Conservation (phyloP, 1,140 invertebrate genomes). For the Plectrocnemia conspersa region DNA sequence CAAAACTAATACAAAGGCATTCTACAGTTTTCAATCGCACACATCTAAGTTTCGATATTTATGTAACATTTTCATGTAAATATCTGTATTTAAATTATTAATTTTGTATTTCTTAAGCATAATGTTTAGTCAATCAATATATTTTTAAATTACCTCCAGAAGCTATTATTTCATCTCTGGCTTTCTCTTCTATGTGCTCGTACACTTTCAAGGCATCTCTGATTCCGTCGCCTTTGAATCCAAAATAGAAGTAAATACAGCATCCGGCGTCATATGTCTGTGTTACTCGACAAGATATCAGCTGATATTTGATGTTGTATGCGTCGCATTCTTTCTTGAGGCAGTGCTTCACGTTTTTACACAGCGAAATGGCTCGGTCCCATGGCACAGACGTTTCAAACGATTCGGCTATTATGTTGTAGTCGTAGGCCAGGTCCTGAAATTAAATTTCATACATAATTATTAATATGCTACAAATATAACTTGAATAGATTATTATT, state of each 20-base stretch:
- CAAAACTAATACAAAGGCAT: no score
- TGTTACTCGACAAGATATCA: constrained; percentile 82
- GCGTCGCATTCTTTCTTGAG: constrained; percentile 69
- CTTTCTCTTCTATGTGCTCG: constrained; percentile 76
- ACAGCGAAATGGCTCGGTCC: constrained; percentile 81
- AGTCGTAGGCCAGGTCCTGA: constrained; percentile 88
- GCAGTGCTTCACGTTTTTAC: constrained; percentile 83
- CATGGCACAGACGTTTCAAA: constrained; percentile 98
- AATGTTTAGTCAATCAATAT: no score
- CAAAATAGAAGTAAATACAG: constrained; percentile 98
- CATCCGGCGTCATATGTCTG: constrained; percentile 97
- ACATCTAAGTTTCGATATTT: no score
- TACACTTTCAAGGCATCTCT: constrained; percentile 76
- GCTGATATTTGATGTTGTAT: constrained; percentile 56
- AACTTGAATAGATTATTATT: no score
- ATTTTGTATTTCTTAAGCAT: no score
- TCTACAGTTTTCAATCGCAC: no score
- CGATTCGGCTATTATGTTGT: constrained; percentile 86
- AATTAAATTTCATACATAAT: constrained; percentile 31
- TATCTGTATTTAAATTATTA: no score
- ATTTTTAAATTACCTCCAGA: constrained; percentile 59
- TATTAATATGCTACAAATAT: no score
- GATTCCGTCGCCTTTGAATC: constrained; percentile 66
- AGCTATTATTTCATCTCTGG: constrained; percentile 88
- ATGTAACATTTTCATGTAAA: no score